A percentile compares a stretch with the other conserved stretches of the same genome.
Conservation (phyloP, 2,113 vertebrate species). For the Takifugu bimaculatus region DNA sequence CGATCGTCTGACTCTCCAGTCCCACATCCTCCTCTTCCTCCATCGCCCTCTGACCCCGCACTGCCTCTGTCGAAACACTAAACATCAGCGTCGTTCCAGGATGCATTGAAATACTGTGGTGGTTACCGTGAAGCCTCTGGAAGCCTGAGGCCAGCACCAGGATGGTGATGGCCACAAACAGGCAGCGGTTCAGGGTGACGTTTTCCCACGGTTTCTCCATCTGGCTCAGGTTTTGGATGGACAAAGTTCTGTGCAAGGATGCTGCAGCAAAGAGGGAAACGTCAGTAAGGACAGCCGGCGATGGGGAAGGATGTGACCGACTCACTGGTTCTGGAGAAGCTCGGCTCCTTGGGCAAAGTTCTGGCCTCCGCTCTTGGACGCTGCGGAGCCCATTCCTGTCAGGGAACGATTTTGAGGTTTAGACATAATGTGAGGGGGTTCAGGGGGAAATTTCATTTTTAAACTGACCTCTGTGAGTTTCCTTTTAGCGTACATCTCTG, state of each 20-base stretch:
- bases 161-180: conserved; percentile 82
- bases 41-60: conserved; percentile 33
- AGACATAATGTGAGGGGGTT: background rate
- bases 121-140: conserved; percentile 84
- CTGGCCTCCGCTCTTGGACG: conserved; percentile 52
- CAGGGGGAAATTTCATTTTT: conserved; percentile 6
- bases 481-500: conserved; percentile 64
- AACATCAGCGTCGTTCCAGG: background rate
- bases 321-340: conserved; percentile 48
- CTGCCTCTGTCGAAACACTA: conserved; percentile 40
- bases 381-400: conserved; percentile 55
- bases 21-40: conserved; percentile 44
- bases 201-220: conserved; percentile 80
- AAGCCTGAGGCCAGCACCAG: conserved; percentile 85
- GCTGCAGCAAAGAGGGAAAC: conserved; percentile 32
- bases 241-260: conserved; percentile 45
- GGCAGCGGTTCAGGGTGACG: conserved; percentile 87
- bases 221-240: conserved; percentile 55
- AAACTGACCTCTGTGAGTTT: conserved; percentile 68
- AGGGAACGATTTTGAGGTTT: conserved; percentile 1
- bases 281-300: background rate
- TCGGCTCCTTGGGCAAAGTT: conserved; percentile 40
- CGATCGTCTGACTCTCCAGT: conserved; percentile 32
- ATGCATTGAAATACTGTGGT: background rate
- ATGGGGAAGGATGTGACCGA: background rate